Evolutionary conservation across 2,113 vertebrate species (phyloP).

Genomic region (Heterocephalus glaber): DNA sequence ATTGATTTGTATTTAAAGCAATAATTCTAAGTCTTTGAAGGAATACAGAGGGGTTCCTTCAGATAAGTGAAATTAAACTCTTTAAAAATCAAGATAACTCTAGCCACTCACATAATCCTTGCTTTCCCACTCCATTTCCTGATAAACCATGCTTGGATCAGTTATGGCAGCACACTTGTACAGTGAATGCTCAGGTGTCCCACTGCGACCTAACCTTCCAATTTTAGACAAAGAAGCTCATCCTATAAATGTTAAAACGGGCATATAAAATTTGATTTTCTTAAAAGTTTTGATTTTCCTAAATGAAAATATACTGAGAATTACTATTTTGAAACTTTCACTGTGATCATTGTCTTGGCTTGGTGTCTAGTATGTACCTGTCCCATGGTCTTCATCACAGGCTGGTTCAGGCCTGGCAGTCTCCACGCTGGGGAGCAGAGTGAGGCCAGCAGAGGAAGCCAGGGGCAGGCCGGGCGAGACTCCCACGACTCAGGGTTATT

Average conservation of each 20-base stretch:
- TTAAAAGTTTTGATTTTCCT: neutral
- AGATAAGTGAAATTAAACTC: slow-evolving; percentile 30
- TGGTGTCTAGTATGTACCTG: neutral
- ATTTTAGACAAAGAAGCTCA: neutral
- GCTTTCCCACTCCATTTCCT: slow-evolving; percentile 65
- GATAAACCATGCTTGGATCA: slow-evolving; percentile 61
- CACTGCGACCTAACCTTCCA: neutral
- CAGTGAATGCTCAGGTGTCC: slow-evolving; percentile 31
- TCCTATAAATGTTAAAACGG: neutral
- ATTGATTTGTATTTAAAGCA: neutral
- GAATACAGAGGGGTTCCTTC: slow-evolving; percentile 1
- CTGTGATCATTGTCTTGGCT: neutral
- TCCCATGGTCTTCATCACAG: neutral
- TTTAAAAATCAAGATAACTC: slow-evolving; percentile 64
- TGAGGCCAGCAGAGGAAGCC: neutral
- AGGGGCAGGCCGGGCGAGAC: neutral
- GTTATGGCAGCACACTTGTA: slow-evolving; percentile 32
- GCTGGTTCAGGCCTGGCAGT: neutral
- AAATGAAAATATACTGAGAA: slow-evolving; percentile 19
- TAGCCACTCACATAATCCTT: slow-evolving; percentile 32
- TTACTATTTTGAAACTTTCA: slow-evolving; percentile 17
- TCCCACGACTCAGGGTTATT: too few relatives aligned
- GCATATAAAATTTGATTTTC: neutral
- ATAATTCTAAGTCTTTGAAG: neutral
- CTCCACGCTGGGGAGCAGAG: neutral